Conservation (phyloP, 2,113 vertebrate species). For the Crotalus viridis region DNA sequence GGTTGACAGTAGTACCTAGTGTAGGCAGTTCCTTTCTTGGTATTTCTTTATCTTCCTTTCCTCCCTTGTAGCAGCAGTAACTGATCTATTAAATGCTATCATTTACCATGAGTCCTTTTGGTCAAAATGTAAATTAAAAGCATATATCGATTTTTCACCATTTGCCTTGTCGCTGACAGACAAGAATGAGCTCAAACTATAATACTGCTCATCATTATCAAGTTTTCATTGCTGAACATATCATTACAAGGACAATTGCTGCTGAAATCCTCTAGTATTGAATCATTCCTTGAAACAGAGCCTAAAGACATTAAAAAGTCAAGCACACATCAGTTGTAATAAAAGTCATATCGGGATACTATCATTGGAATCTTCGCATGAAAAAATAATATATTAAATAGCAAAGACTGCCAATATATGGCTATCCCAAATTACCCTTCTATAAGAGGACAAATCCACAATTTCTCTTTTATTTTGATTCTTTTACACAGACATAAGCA, state of each 20-base stretch:
- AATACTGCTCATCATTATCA: conserved; percentile 14
- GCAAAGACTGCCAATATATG: not conserved
- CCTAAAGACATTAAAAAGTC: conserved; percentile 12
- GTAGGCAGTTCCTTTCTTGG: not conserved
- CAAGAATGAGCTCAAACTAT: not conserved
- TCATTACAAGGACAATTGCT: conserved; percentile 47
- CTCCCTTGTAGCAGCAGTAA: not conserved
- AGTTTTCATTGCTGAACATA: conserved; percentile 31
- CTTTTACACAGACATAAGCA: not conserved
- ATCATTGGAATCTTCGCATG: conserved; percentile 5
- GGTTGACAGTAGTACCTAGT: not conserved
- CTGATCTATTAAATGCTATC: not conserved
- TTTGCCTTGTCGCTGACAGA: not conserved
- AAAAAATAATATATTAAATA: not conserved
- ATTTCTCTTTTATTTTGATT: not conserved
- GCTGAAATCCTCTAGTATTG: conserved; percentile 31
- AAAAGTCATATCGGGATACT: conserved; percentile 19
- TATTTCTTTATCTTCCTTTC: not conserved
- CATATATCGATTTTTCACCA: not conserved
- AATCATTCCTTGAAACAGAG: conserved; percentile 34
- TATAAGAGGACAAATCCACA: rapidly evolving
- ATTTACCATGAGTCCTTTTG: not conserved
- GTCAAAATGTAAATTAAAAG: not conserved
- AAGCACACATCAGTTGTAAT: conserved; percentile 22
- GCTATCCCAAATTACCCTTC: not conserved